Percentiles rank a stretch among this genome's conserved stretches.
Conservation (phyloP, 2,888 invertebrate species). For the Unio pictorum region DNA sequence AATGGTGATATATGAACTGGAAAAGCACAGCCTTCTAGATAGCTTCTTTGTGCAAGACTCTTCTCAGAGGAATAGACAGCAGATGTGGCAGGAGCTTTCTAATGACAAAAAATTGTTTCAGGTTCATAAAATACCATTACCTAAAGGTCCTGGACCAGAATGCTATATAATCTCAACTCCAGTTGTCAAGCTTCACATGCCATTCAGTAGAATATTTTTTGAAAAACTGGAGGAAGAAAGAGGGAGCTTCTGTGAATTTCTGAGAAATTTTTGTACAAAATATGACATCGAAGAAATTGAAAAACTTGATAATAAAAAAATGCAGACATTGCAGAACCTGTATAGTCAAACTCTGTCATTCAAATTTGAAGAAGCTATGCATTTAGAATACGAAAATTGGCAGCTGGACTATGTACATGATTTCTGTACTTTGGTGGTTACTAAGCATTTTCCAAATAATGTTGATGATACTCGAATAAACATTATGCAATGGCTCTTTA, state of each 20-base stretch:
- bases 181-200: slow-evolving; percentile 21
- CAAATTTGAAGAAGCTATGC: no score
- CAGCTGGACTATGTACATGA: slow-evolving; percentile 23
- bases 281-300: slow-evolving; percentile 31
- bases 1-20: slow-evolving; percentile 29
- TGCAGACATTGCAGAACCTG: no score
- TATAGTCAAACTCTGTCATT: no score
- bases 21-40: slow-evolving; percentile 19
- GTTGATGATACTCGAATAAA: neutral
- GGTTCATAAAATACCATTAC: slow-evolving; percentile 18
- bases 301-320: slow-evolving; percentile 21
- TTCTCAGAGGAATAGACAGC: slow-evolving; percentile 2
- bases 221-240: slow-evolving; percentile 22
- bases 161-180: slow-evolving; percentile 24
- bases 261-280: no score
- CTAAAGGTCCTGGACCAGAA: slow-evolving; percentile 39
- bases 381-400: slow-evolving; percentile 6
- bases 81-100: slow-evolving; percentile 13
- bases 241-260: slow-evolving; percentile 26
- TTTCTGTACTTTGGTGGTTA: slow-evolving; percentile 20
- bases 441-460: neutral
- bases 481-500: slow-evolving; percentile 11
- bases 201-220: slow-evolving; percentile 27
- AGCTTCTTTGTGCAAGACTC: slow-evolving; percentile 19
- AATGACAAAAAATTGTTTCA: slow-evolving; percentile 7